phyloP scores from a whole-genome alignment of 92 coral and sea anemone genomes.

The Anthopleura xanthogrammica region DNA sequence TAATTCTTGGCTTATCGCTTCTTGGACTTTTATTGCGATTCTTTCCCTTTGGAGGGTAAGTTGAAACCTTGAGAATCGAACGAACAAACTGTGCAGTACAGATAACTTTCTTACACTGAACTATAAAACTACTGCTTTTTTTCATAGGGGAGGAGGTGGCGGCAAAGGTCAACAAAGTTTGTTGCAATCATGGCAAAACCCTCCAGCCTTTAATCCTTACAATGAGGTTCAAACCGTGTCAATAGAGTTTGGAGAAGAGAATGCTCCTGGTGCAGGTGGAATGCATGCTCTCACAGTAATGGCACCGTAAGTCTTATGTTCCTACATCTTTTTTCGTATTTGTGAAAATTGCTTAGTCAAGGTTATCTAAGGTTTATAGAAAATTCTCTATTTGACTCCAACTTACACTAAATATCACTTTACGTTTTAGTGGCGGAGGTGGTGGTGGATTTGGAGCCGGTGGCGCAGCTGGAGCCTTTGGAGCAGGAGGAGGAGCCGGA shows the following conservation, averaged over 20 bases:
- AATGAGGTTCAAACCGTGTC: slow-evolving; percentile 35
- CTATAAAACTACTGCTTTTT: background rate
- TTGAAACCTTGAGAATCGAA: background rate
- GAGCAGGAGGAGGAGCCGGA: slow-evolving; percentile 20
- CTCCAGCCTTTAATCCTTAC: slow-evolving; percentile 33
- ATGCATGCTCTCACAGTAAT: slow-evolving; percentile 30
- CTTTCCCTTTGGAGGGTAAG: slow-evolving; percentile 35
- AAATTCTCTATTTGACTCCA: too few relatives aligned
- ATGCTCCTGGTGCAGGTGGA: slow-evolving; percentile 23
- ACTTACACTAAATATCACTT: background rate
- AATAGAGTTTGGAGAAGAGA: slow-evolving; percentile 41
- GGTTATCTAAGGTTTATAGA: too few relatives aligned
- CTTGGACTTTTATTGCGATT: slow-evolving; percentile 26
- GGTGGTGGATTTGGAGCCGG: slow-evolving; percentile 19
- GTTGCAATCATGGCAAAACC: slow-evolving; percentile 24
- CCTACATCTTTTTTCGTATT: background rate
- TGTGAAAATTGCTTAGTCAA: too few relatives aligned
- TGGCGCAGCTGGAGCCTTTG: slow-evolving; percentile 18
- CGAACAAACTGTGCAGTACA: background rate
- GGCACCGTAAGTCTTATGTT: slow-evolving; percentile 19
- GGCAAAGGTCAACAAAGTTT: slow-evolving; percentile 18
- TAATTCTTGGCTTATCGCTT: slow-evolving; percentile 11
- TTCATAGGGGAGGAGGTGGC: background rate
- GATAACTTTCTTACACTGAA: too few relatives aligned
- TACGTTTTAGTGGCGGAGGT: slow-evolving; percentile 11